Base-by-base conservation (phyloP, 2,888 invertebrate species). In the Hydropsyche betteni region DNA sequence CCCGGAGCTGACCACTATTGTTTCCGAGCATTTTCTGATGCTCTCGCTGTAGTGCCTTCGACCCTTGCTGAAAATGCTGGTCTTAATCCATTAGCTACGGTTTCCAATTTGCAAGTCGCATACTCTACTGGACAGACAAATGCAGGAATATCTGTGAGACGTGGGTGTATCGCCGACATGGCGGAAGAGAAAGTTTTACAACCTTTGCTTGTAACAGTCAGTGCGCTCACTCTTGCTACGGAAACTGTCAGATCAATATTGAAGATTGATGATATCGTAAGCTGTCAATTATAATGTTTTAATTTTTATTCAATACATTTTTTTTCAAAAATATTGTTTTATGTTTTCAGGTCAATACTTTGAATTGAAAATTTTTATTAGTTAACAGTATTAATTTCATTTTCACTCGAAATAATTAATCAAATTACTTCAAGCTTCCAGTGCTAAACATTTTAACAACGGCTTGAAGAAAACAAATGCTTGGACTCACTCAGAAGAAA, bases 221-320 rank as follows among this genome's bases (percentile, higher is more conserved):
- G 96, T 81, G 97, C 98, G 69, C 92, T 99, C 80, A 95, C 93
- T 74, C 91, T 99, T 81, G 94, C 99, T 79, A 94, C 99, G 0
- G 99, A 99, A 88, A 98, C 98, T 71, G 96, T 99, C 79, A 92
- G 98, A 81, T 96, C 97, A 81, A 98, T 99, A 86, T 90, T 99
- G 83, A 99, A 99, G 89, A 99, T 99, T 82, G 99, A 99, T 86
- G 99, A 99, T 86, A 98, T 99, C 85, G 97, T 99, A 82, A 92
- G 93, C 89, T 64, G 83, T 61, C 53, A 34, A 12, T 70, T 34
- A 10, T 8, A n/a, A 36, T 70, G 10, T 69, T 77, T 53, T 75
- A n/a, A 75, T 33, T 12, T 55, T 72, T 44, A 12, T 74, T 44
- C 4, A 14, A 58, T 12, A 0, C 61, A 75, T 74, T 38, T 4